These are phyloP conservation scores for Trichomalopsis sarcophagae DNA, from an alignment of 1,140 invertebrate species.

Conservation along the genomic window DNA sequence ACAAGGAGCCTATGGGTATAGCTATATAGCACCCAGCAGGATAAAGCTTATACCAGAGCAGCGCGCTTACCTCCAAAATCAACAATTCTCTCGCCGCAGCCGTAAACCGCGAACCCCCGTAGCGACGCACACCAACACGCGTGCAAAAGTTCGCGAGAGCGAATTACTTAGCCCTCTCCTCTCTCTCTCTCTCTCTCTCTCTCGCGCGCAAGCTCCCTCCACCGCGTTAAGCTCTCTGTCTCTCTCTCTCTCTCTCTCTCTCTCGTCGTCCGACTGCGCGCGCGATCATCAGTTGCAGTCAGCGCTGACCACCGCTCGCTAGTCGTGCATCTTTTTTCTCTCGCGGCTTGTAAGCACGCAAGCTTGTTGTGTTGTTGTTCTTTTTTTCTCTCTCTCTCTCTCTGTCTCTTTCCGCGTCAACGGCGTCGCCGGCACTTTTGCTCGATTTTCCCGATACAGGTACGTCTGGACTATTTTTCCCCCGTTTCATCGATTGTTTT, in stretches of 20 bases:
- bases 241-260: background rate
- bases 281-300: conserved; percentile 32
- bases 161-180: background rate
- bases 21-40: too few species aligned
- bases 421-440: too few species aligned
- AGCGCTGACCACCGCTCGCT: conserved; percentile 8
- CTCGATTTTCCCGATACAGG: background rate
- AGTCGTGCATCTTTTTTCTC: conserved; percentile 7
- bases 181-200: background rate
- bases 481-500: background rate
- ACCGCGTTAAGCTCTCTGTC: background rate
- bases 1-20: too few species aligned
- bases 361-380: background rate
- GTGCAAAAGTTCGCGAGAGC: too few species aligned
- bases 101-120: background rate
- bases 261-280: background rate
- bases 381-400: background rate
- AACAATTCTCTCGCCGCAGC: too few species aligned
- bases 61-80: too few species aligned
- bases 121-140: background rate
- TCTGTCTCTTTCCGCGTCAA: background rate
- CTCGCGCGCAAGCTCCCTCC: background rate
- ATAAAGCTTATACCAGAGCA: too few species aligned
- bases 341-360: background rate
- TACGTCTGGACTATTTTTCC: background rate